Evolutionary conservation across 2,888 invertebrate genomes (phyloP).

Genomic region (Odontothrips loti): DNA sequence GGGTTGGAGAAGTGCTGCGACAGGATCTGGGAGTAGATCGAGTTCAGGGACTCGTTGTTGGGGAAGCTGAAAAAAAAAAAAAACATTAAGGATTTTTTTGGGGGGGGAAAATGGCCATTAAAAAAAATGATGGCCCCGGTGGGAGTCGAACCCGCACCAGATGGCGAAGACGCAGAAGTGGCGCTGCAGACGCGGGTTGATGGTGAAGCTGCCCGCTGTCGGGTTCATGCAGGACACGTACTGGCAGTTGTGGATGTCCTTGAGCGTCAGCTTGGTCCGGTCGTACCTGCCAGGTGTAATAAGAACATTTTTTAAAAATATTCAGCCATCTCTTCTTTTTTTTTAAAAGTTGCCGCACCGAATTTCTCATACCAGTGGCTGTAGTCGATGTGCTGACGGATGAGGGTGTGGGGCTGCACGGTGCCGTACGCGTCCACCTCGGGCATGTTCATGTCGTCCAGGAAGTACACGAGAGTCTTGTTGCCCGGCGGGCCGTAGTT

Average conservation of each 20-base stretch:
- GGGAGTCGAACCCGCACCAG: conserved; percentile 47
- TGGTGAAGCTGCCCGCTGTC: conserved; percentile 94
- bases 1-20: conserved; percentile 78
- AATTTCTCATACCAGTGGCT: conserved; percentile 90
- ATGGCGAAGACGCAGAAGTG: conserved; percentile 87
- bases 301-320: too few species aligned
- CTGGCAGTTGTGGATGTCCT: conserved; percentile 95
- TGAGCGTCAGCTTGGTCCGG: conserved; percentile 77
- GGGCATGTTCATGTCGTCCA: conserved; percentile 98
- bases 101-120: too few species aligned
- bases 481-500: conserved; percentile 95
- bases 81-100: background rate
- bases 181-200: conserved; percentile 87
- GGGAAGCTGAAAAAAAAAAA: conserved; percentile 55
- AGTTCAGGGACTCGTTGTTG: conserved; percentile 73
- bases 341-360: too few species aligned
- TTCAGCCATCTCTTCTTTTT: too few species aligned
- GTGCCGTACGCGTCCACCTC: conserved; percentile 89
- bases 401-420: conserved; percentile 92
- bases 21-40: conserved; percentile 85
- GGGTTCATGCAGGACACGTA: conserved; percentile 98
- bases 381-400: conserved; percentile 93
- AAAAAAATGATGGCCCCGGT: background rate
- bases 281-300: too few species aligned
- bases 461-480: conserved; percentile 88